Conservation (phyloP, 30 jellyfish, hydroid and myxozoan genomes). For the Aurelia sp. region DNA sequence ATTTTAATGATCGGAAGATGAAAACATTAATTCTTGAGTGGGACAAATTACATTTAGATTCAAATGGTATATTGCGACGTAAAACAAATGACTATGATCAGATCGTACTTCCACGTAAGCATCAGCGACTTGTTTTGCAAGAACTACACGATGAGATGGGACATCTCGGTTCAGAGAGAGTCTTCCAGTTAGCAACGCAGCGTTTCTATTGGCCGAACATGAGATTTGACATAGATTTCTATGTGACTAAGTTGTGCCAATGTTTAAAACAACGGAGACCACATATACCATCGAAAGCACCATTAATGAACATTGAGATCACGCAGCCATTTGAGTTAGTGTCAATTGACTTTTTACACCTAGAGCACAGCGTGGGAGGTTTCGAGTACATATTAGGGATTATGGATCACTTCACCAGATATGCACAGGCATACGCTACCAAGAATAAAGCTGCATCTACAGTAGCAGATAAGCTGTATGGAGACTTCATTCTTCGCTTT, state of each 20-base stretch:
- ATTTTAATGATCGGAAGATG: neutral
- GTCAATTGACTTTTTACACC: constrained; percentile 16
- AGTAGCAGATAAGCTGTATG: constrained; percentile 27
- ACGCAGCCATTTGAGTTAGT: constrained; percentile 31
- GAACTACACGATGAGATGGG: constrained; percentile 60
- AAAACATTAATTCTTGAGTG: constrained; percentile 22
- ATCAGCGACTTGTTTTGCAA: neutral
- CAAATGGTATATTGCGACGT: constrained; percentile 8
- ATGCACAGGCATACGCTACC: constrained; percentile 72
- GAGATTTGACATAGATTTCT: constrained; percentile 23
- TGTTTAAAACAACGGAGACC: constrained; percentile 36
- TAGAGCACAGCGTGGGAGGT: constrained; percentile 35
- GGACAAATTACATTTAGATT: constrained; percentile 26
- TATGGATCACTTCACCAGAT: constrained; percentile 64
- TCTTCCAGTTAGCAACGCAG: constrained; percentile 32
- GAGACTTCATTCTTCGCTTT: too few relatives aligned
- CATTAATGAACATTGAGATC: constrained; percentile 10
- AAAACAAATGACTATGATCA: constrained; percentile 18
- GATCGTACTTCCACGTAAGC: constrained; percentile 24
- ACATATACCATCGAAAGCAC: neutral
- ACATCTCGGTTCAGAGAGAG: constrained; percentile 40
- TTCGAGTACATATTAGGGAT: constrained; percentile 33
- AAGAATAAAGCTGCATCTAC: constrained; percentile 42
- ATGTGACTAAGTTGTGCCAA: neutral
- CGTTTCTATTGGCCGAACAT: constrained; percentile 35